Percentiles rank a stretch among this genome's conserved stretches.
These are phyloP conservation scores for Calyptommatus sinebrachiatus DNA, from an alignment of 2,113 vertebrate species.

Conservation along the genomic window DNA sequence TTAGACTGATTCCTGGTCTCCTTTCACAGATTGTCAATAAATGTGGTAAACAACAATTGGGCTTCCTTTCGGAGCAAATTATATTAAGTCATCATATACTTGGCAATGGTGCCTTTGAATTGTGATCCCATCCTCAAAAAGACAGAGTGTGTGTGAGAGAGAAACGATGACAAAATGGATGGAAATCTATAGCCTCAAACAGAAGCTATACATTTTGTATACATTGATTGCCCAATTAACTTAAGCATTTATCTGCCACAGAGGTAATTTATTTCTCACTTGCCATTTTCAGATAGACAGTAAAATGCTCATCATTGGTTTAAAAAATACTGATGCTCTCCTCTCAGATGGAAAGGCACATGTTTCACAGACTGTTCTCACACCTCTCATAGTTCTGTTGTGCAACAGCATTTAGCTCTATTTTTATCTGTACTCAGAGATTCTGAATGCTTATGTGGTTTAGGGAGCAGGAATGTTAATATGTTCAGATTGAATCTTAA, in stretches of 20 bases:
- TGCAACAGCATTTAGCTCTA: conserved; percentile 28
- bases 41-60: conserved; percentile 71
- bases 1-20: conserved; percentile 78
- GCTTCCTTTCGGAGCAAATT: conserved; percentile 68
- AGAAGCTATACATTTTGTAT: conserved; percentile 20
- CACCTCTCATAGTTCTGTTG: neutral
- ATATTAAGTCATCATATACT: conserved; percentile 67
- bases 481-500: too few relatives aligned
- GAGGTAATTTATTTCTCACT: conserved; percentile 44
- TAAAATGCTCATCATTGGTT: conserved; percentile 28
- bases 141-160: too few relatives aligned
- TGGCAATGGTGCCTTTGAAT: conserved; percentile 34
- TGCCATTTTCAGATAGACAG: conserved; percentile 32
- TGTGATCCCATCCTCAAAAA: neutral
- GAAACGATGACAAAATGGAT: conserved; percentile 26
- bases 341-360: conserved; percentile 22
- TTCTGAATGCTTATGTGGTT: conserved; percentile 28
- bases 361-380: conserved; percentile 1
- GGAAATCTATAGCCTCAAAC: conserved; percentile 30
- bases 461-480: too few relatives aligned
- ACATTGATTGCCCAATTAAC: conserved; percentile 43
- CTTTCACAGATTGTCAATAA: conserved; percentile 81
- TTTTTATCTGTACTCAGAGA: conserved; percentile 31
- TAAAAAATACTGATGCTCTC: conserved; percentile 26
- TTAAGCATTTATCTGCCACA: conserved; percentile 34